Conservation (phyloP, 2,113 vertebrate genomes). For the Neotragus moschatus region DNA sequence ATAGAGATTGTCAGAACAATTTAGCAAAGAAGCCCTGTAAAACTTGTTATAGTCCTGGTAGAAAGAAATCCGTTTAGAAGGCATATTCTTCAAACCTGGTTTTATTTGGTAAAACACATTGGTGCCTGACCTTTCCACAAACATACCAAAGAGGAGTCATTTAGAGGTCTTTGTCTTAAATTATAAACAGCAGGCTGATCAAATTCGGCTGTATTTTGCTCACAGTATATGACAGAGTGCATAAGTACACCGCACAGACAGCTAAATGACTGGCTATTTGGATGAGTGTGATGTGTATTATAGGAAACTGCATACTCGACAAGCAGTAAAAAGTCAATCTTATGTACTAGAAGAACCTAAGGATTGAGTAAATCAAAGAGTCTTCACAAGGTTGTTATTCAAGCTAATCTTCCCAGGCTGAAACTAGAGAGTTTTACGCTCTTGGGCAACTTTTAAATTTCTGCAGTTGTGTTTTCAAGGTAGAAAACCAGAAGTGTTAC, state of each 20-base stretch:
- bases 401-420: conserved; percentile 54
- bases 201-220: conserved; percentile 63
- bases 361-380: conserved; percentile 67
- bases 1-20: conserved; percentile 85
- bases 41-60: conserved; percentile 80
- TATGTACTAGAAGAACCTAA: conserved; percentile 55
- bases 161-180: conserved; percentile 77
- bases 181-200: conserved; percentile 78
- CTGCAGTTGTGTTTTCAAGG: not conserved
- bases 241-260: conserved; percentile 63
- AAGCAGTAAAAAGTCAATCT: conserved; percentile 69
- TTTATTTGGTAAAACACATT: conserved; percentile 82
- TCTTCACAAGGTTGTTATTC: conserved; percentile 60
- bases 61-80: conserved; percentile 81
- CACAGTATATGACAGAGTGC: conserved; percentile 62
- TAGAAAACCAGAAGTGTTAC: not conserved
- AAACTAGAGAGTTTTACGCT: not conserved
- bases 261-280: conserved; percentile 73
- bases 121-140: conserved; percentile 81
- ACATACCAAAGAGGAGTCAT: conserved; percentile 65
- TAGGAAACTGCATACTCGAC: conserved; percentile 69
- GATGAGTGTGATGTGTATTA: conserved; percentile 74
- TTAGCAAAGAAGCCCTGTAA: conserved; percentile 82
- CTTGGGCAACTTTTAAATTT: not conserved
- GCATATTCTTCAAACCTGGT: conserved; percentile 81